phyloP scores from a whole-genome alignment of 2,113 vertebrate genomes.

The Chroicocephalus ridibundus region DNA sequence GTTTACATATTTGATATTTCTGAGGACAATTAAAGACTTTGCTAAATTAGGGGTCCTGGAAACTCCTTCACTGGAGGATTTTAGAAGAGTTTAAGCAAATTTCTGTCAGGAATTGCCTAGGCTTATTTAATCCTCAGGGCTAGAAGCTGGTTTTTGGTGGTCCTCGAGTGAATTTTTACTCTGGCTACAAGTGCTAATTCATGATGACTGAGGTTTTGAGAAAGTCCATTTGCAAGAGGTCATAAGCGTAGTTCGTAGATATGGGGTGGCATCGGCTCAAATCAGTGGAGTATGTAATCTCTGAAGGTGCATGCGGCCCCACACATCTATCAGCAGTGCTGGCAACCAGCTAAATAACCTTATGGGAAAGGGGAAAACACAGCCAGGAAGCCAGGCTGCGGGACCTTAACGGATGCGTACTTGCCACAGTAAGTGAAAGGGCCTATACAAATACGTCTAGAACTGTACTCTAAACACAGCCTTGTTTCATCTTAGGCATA shows the following conservation, averaged over 20 bases:
- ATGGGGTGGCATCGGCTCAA: rapidly evolving
- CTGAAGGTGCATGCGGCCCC: background rate
- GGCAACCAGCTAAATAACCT: background rate
- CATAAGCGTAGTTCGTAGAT: background rate
- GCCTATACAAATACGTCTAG: background rate
- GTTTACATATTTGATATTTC: background rate
- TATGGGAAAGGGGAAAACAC: background rate
- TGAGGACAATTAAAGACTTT: background rate
- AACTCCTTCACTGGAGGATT: background rate
- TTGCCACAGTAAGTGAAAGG: background rate
- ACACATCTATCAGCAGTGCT: background rate
- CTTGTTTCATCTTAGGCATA: background rate
- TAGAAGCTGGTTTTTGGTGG: background rate
- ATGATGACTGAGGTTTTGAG: background rate
- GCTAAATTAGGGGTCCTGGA: background rate
- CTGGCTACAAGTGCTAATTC: background rate
- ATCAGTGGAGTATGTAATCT: background rate
- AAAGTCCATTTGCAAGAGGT: background rate
- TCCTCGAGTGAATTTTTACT: background rate
- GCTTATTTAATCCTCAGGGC: background rate
- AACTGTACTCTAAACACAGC: background rate
- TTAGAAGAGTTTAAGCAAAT: background rate
- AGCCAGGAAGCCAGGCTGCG: background rate
- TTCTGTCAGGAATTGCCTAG: background rate
- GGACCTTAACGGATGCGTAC: background rate